phyloP scores from a whole-genome alignment of 2,888 invertebrate genomes.

The Fabriciana adippe region DNA sequence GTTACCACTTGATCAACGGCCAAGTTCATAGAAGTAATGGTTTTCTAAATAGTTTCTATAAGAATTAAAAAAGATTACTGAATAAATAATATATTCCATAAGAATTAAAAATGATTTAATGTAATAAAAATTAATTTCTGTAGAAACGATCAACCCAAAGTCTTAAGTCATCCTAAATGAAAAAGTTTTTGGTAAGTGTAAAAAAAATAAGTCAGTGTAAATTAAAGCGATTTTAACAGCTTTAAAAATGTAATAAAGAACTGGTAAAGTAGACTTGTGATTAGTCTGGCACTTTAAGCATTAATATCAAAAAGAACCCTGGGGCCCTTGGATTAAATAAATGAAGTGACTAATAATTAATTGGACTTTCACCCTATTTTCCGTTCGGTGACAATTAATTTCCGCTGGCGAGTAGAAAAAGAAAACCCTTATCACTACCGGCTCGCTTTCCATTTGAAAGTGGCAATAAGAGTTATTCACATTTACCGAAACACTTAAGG shows the following conservation, averaged over 20 bases:
- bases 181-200: constrained; percentile 9
- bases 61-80: too few relatives aligned
- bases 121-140: background rate
- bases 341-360: constrained; percentile 82
- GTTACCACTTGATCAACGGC: too few relatives aligned
- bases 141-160: background rate
- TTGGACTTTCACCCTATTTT: constrained; percentile 82
- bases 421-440: constrained; percentile 78
- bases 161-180: background rate
- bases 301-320: constrained; percentile 75
- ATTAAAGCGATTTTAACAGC: constrained; percentile 22
- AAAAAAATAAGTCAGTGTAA: constrained; percentile 11
- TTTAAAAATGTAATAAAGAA: constrained; percentile 43
- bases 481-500: constrained; percentile 34
- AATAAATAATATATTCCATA: too few relatives aligned
- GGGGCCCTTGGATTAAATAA: constrained; percentile 76
- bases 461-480: constrained; percentile 63
- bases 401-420: constrained; percentile 74
- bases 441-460: constrained; percentile 66
- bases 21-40: too few relatives aligned
- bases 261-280: constrained; percentile 58
- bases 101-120: background rate
- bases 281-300: constrained; percentile 68
- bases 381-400: constrained; percentile 82
- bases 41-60: too few relatives aligned